Conservation (phyloP, 2,113 vertebrate species). For the Lophochroa leadbeateri region DNA sequence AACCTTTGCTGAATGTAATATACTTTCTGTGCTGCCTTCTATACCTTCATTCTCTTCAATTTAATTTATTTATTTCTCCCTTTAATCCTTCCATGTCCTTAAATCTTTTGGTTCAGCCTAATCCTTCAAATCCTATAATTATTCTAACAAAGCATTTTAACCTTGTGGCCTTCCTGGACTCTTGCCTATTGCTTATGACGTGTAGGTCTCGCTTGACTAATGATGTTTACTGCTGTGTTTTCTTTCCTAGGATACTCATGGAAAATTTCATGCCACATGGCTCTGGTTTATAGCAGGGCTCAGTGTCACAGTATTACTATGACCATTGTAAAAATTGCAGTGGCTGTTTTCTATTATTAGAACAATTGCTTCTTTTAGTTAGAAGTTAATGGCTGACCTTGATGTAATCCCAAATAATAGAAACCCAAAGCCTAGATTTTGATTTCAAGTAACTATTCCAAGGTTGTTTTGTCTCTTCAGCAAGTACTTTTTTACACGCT, state of each 20-base stretch:
- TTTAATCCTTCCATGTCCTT: constrained; percentile 57
- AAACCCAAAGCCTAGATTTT: not conserved
- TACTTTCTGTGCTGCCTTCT: not conserved
- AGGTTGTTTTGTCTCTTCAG: not conserved
- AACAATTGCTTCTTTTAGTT: not conserved
- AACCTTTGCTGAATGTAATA: not conserved
- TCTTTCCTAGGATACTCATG: constrained; percentile 16
- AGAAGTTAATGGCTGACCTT: not conserved
- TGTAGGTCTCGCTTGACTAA: constrained; percentile 48
- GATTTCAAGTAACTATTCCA: not conserved
- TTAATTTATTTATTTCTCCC: constrained; percentile 46
- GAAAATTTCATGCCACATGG: not conserved
- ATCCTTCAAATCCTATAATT: constrained; percentile 67
- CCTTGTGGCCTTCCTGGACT: constrained; percentile 57
- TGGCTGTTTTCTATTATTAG: not conserved
- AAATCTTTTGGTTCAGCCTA: constrained; percentile 42
- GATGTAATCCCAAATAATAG: not conserved
- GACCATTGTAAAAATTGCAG: not conserved
- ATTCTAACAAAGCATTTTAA: constrained; percentile 67
- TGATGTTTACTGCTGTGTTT: constrained; percentile 33
- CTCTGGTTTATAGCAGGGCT: not conserved
- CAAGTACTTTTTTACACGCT: not conserved
- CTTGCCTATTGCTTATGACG: constrained; percentile 30
- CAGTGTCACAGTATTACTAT: not conserved
- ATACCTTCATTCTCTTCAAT: not conserved